A percentile compares a stretch with the other conserved stretches of the same genome.
These are phyloP conservation scores for Nannospalax galili DNA, from an alignment of 2,113 vertebrate genomes.

Conservation along the genomic window DNA sequence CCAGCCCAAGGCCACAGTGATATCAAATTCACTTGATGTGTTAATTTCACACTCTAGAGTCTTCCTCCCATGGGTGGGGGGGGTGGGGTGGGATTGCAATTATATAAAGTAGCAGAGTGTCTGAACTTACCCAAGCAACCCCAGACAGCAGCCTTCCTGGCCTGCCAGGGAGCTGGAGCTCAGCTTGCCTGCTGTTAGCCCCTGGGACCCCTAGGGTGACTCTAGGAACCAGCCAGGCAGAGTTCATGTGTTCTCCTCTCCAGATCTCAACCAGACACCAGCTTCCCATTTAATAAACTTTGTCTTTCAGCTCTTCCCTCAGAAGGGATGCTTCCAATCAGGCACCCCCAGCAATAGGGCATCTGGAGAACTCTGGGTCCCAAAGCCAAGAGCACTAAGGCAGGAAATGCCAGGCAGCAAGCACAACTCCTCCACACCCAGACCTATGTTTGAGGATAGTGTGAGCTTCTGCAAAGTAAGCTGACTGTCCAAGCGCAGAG, in stretches of 20 bases:
- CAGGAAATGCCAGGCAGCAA: not conserved
- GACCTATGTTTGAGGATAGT: no score
- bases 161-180: not conserved
- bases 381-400: not conserved
- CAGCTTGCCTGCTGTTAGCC: not conserved
- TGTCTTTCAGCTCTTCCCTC: not conserved
- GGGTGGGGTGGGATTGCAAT: not conserved
- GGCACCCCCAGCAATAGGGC: not conserved
- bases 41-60: conserved; percentile 69
- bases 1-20: conserved; percentile 69
- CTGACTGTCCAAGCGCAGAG: not conserved
- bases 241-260: not conserved
- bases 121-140: not conserved
- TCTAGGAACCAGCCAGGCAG: not conserved
- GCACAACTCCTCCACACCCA: not conserved
- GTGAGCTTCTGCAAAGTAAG: no score
- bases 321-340: not conserved
- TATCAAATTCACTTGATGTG: conserved; percentile 68
- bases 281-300: not conserved
- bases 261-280: not conserved
- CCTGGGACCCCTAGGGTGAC: not conserved
- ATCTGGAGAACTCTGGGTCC: not conserved
- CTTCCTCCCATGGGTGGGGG: not conserved
- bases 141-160: not conserved
- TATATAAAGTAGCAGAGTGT: not conserved